Base-by-base conservation (phyloP, 1,140 invertebrate species). In the Ceratina australensis region DNA sequence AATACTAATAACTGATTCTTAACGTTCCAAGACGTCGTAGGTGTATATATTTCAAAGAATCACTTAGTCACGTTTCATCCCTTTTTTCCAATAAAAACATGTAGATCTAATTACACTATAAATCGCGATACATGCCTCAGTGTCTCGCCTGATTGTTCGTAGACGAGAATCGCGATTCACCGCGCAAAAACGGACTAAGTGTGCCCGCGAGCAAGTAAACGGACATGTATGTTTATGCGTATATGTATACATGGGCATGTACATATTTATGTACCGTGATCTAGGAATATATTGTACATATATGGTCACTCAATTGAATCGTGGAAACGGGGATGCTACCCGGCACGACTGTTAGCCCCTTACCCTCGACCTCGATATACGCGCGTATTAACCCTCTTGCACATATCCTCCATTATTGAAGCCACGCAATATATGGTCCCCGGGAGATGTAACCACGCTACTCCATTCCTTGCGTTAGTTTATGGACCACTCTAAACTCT, bases 321-420 rank as follows among this genome's bases (percentile, higher is more conserved):
- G 28, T 42, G 28, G 20, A 50, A 18, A 60, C 47, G 52, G 73
- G 57, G 71, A 54, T 59, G 24, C 54, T 22, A 52, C 47, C 59
- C 57, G 49, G 71, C 69, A 69, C 33, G 67, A 71, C 59, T 77
- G 33, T 77, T 71, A 77, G 52, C 74, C 74, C 28, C 57, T 71
- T 71, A 69, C 59, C 50, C 57, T 77, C 67, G 67, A 50, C 28
- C 67, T 47, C 28, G 15, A 71, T 63, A n/a, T 33, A 54, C 66
- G 33, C 33, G 2, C 33, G 33, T 42, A 42, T 42, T 42, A 42
- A 42, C 33, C 33, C 33, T 42, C 33, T 42, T 54, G 28, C 20
- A 20, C 20, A 28, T 24, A 57, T 77, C 67, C 56, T 59, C 26
- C 61, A 71, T 77, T 77, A 71, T 77, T 69, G 67, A 63, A 61